phyloP scores from a whole-genome alignment of 2,888 invertebrate species.

The Harpalus rufipes region DNA sequence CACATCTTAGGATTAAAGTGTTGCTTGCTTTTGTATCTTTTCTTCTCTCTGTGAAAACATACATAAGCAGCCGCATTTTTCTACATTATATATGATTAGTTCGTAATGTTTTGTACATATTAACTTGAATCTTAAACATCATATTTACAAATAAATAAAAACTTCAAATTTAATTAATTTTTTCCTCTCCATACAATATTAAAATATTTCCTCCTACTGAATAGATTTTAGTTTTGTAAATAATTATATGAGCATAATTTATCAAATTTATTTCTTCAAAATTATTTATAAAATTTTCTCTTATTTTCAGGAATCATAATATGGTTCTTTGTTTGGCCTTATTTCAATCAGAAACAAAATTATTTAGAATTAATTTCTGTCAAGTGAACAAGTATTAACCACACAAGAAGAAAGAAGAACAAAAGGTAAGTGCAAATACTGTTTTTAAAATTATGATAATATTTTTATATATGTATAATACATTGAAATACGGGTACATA shows the following conservation, averaged over 20 bases:
- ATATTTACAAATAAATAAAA: conserved; percentile 76
- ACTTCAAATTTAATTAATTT: conserved; percentile 72
- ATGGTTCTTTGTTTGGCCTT: neutral
- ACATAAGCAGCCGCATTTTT: conserved; percentile 59
- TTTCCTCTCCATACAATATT: neutral
- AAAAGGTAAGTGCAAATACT: no score
- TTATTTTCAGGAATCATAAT: neutral
- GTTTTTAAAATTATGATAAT: no score
- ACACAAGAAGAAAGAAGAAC: no score
- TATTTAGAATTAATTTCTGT: neutral
- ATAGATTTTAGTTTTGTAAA: neutral
- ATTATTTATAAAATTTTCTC: no score
- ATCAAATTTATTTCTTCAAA: no score
- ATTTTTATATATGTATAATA: no score
- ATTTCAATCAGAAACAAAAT: neutral
- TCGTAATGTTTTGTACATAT: conserved; percentile 77
- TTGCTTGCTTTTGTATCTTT: conserved; percentile 72
- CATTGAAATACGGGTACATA: no score
- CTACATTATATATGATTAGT: conserved; percentile 72
- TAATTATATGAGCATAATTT: no score
- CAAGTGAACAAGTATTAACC: no score
- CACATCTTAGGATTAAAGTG: conserved; percentile 69
- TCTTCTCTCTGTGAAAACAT: conserved; percentile 71
- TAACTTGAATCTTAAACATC: conserved; percentile 75
- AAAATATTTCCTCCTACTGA: neutral